Conservation (phyloP, 2,113 vertebrate genomes). For the Xenopus borealis region DNA sequence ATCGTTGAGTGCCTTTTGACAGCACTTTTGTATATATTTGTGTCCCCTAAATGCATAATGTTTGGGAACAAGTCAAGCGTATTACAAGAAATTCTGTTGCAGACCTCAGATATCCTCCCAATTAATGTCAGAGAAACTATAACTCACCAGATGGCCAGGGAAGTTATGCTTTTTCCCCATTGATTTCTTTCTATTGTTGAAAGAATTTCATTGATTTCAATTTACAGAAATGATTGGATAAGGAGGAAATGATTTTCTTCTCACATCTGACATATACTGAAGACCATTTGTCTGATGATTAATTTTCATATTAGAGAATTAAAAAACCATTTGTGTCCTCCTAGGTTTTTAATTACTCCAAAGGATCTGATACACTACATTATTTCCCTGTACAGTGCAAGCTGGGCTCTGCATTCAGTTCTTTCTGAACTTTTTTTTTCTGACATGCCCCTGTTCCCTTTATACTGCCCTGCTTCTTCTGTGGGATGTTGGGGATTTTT, state of each 20-base stretch:
- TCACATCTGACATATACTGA: slow-evolving; percentile 49
- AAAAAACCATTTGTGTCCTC: slow-evolving; percentile 34
- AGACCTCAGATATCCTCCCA: slow-evolving; percentile 51
- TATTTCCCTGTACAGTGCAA: slow-evolving; percentile 15
- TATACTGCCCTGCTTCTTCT: no score
- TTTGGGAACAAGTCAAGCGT: no score
- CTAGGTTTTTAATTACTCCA: slow-evolving; percentile 20
- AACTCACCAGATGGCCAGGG: slow-evolving; percentile 68
- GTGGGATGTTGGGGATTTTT: no score
- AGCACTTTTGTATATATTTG: no score
- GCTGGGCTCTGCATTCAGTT: background rate
- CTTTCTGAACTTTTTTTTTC: no score
- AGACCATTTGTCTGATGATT: slow-evolving; percentile 40
- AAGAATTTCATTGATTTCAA: slow-evolving; percentile 68
- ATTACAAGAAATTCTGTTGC: slow-evolving; percentile 56
- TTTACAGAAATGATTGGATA: slow-evolving; percentile 62
- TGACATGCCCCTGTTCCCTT: no score
- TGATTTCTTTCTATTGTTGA: slow-evolving; percentile 68
- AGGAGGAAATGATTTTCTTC: slow-evolving; percentile 55
- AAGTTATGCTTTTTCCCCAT: slow-evolving; percentile 63
- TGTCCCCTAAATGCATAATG: no score
- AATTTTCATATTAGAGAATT: slow-evolving; percentile 48
- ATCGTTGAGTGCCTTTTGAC: no score
- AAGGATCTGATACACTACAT: slow-evolving; percentile 5
- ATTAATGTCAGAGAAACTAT: slow-evolving; percentile 66